These are phyloP conservation scores for Steinernema hermaphroditum DNA, from an alignment of 2,888 invertebrate genomes.

Conservation along the genomic window DNA sequence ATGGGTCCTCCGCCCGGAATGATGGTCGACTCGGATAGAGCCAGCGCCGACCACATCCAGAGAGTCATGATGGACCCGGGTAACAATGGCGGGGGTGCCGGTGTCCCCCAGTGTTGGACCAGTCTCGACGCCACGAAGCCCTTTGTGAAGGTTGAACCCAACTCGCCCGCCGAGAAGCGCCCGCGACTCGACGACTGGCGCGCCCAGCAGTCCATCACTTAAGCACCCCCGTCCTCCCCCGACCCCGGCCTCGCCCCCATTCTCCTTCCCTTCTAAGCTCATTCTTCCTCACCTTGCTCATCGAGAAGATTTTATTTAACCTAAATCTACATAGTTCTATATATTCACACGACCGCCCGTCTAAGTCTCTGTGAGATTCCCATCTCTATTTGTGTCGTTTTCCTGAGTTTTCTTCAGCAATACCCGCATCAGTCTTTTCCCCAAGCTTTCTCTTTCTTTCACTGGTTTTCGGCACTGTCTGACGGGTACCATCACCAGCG, in stretches of 20 bases:
- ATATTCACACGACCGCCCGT: neutral
- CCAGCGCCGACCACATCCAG: conserved; percentile 24
- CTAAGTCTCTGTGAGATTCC: conserved; percentile 23
- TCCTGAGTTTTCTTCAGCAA: conserved; percentile 25
- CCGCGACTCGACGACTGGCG: conserved; percentile 56
- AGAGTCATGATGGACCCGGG: conserved; percentile 22
- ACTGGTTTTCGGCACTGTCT: conserved; percentile 13
- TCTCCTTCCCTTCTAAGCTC: conserved; percentile 25
- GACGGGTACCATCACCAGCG: neutral
- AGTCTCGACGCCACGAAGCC: conserved; percentile 33
- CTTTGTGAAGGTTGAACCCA: conserved; percentile 61
- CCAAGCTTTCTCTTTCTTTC: conserved; percentile 27
- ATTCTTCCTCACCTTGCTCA: conserved; percentile 21
- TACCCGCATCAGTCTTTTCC: conserved; percentile 6
- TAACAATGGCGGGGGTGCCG: neutral
- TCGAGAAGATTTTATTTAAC: neutral
- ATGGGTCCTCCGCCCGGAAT: conserved; percentile 9
- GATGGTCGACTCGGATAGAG: conserved; percentile 6
- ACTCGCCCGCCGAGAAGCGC: conserved; percentile 63
- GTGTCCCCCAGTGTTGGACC: conserved; percentile 14
- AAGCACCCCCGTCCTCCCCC: conserved; percentile 2
- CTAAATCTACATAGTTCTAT: neutral
- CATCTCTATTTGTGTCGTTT: neutral
- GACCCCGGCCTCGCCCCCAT: neutral
- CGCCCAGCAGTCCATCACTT: conserved; percentile 46